These are phyloP conservation scores for Rhagium mordax DNA, from an alignment of 2,888 invertebrate species.

Conservation along the genomic window DNA sequence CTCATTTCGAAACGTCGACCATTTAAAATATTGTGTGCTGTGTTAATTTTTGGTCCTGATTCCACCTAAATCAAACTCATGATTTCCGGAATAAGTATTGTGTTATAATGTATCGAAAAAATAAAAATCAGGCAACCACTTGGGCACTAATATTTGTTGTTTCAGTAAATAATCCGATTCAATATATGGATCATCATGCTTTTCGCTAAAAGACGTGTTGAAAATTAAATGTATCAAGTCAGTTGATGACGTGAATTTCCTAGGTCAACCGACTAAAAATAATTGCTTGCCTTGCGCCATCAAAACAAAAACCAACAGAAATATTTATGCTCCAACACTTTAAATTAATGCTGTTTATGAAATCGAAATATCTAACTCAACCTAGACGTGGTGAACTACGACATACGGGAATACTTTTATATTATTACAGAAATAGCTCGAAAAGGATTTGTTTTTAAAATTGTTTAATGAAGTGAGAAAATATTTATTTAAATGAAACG, in stretches of 20 bases:
- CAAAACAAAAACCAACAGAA: constrained; percentile 2
- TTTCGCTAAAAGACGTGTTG: not conserved
- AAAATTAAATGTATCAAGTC: constrained; percentile 1
- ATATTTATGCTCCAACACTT: constrained; percentile 3
- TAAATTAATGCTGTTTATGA: not conserved
- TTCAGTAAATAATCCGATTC: not conserved
- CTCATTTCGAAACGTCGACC: too few species aligned
- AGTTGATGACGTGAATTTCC: constrained; percentile 28
- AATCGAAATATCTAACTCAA: not conserved
- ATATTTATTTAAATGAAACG: too few species aligned
- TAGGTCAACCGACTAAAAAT: constrained; percentile 34
- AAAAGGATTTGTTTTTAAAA: too few species aligned
- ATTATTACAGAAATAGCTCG: not conserved
- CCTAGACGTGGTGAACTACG: not conserved
- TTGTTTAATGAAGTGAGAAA: too few species aligned
- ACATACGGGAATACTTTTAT: not conserved
- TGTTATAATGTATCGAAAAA: too few species aligned
- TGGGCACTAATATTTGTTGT: too few species aligned
- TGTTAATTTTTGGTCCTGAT: too few species aligned
- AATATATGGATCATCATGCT: not conserved
- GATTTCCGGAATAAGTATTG: too few species aligned
- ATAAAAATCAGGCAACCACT: too few species aligned
- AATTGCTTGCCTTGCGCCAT: not conserved
- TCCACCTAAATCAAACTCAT: too few species aligned
- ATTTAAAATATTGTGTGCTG: too few species aligned